Base-by-base conservation (phyloP, 1,140 invertebrate species). In the Aphaenogaster rudis region DNA sequence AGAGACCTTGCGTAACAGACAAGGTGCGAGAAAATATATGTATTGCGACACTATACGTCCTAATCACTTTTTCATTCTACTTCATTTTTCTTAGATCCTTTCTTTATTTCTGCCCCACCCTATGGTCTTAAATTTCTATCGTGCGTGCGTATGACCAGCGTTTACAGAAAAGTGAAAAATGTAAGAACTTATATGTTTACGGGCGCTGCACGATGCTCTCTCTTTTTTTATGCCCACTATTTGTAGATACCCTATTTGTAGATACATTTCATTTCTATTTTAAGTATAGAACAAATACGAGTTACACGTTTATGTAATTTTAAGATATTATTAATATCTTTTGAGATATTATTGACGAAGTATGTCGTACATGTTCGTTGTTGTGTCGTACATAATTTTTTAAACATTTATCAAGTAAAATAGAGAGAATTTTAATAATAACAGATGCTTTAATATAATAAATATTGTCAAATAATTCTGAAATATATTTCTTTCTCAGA, bases 1-100 rank as follows among this genome's bases (percentile, higher is more conserved):
- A 74, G 88, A 76, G 84, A 87, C 88, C 89, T 87, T 89, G 86
- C 88, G 88, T 90, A 90, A 90, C 89, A 87, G 88, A 78, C 45
- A 84, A 90, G 78, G 52, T 50, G 54, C n/a, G 21, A 76, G 45
- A 61, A 39, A 82, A 82, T 82, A 74, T 74, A 74, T 15, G 17
- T 36, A 21, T 61, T 36, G 54, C 57, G 54, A 50, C 54, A 39
- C 5, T 15, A 4, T 15, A 28, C 39, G 50, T 21, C 36, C 6
- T 50, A 7, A 48, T n/a, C 63, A 67, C 6, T 76, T 61, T 74
- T 48, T 50, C 13, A 28, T 76, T 84, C 33, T 76, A 28, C 28
- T 63, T 74, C 69, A 61, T 50, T 76, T 84, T 52, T 13, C 13
- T 36, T 1, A 17, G 17, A 52, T 48, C 13, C 76, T 76, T 76